Evolutionary conservation across 2,797 vertebrate species (phyloP).

Genomic region (Champsocephalus gunnari): DNA sequence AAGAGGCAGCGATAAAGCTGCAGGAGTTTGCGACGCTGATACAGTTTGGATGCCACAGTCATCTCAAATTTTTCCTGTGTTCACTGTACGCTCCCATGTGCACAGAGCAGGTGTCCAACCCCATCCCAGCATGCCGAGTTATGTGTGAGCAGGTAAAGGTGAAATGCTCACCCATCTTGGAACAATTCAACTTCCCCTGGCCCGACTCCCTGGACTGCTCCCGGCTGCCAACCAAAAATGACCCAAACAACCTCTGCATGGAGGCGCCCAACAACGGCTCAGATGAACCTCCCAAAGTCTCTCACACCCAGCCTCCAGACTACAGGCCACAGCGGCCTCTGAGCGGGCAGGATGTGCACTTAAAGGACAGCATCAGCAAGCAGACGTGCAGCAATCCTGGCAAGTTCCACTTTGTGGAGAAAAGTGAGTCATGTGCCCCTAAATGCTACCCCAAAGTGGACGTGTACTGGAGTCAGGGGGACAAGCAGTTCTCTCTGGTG

Average conservation of each 20-base stretch:
- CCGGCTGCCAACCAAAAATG: conserved; percentile 95
- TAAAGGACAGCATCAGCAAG: conserved; percentile 75
- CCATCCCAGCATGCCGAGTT: conserved; percentile 95
- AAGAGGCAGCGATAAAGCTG: conserved; percentile 95
- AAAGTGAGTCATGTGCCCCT: conserved; percentile 94
- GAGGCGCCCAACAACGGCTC: conserved; percentile 96
- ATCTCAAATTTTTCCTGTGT: conserved; percentile 96
- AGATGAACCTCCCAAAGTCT: conserved; percentile 89
- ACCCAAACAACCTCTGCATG: conserved; percentile 98
- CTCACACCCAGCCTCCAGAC: conserved; percentile 92
- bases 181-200: conserved; percentile 96
- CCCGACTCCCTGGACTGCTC: conserved; percentile 95
- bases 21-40: conserved; percentile 97
- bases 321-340: conserved; percentile 89
- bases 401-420: conserved; percentile 97
- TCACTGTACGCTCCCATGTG: conserved; percentile 99
- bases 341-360: conserved; percentile 76
- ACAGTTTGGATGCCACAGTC: conserved; percentile 95
- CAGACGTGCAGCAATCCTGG: conserved; percentile 89
- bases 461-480: conserved; percentile 95
- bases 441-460: conserved; percentile 93
- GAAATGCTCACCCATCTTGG: conserved; percentile 95
- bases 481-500: conserved; percentile 94
- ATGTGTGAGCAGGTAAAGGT: conserved; percentile 97
- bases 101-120: conserved; percentile 97